Evolutionary conservation across 2,797 vertebrate genomes (phyloP).

Genomic region (Cebuella pygmaea): DNA sequence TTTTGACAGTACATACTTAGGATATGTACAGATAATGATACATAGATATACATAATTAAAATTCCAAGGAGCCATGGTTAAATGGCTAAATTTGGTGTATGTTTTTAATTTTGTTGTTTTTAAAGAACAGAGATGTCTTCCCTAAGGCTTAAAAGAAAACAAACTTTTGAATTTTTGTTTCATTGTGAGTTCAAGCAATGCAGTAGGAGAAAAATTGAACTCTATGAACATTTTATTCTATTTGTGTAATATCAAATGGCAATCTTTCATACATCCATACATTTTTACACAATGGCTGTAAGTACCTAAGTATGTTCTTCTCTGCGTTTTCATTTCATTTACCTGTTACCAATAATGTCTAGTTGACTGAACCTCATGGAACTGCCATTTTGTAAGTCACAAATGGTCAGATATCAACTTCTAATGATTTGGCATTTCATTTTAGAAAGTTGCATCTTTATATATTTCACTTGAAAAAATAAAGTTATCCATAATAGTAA

Average conservation of each 20-base stretch:
- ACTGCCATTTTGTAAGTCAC: slow-evolving; percentile 25
- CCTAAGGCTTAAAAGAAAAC: slow-evolving; percentile 31
- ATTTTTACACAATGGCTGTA: slow-evolving; percentile 20
- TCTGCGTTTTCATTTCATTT: slow-evolving; percentile 38
- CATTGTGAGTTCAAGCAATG: slow-evolving; percentile 48
- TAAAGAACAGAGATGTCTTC: neutral
- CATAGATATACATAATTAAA: slow-evolving; percentile 26
- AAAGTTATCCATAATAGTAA: slow-evolving; percentile 29
- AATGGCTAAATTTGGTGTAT: slow-evolving; percentile 10
- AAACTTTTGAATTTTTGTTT: slow-evolving; percentile 50
- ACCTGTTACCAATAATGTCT: neutral
- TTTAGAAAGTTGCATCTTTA: slow-evolving; percentile 47
- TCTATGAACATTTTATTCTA: slow-evolving; percentile 44
- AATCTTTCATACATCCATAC: neutral
- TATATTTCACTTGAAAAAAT: slow-evolving; percentile 35
- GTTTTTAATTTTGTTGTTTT: slow-evolving; percentile 46
- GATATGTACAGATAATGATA: neutral
- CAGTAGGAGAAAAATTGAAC: neutral
- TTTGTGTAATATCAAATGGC: slow-evolving; percentile 41
- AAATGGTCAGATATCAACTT: neutral
- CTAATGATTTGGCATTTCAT: slow-evolving; percentile 53
- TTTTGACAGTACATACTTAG: slow-evolving; percentile 15
- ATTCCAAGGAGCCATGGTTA: slow-evolving; percentile 11
- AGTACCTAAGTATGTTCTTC: neutral
- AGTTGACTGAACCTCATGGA: slow-evolving; percentile 20